Conservation (phyloP, 2,797 vertebrate genomes). For the Lacerta bilineata region DNA sequence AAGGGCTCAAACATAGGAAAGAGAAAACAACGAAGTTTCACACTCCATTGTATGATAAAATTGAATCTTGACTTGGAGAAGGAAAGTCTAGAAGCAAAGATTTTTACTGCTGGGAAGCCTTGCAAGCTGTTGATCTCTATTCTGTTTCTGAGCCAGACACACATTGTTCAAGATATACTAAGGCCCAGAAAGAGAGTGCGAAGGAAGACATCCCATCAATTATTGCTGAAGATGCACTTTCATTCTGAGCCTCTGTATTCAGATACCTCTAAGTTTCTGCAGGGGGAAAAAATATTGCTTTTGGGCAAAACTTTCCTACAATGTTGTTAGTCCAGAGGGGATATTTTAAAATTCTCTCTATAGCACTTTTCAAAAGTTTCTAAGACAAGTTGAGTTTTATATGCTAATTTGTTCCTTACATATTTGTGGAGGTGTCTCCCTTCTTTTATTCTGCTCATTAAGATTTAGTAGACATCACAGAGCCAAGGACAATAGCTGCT, state of each 20-base stretch:
- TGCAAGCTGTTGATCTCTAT: conserved; percentile 36
- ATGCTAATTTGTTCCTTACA: conserved; percentile 35
- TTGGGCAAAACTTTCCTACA: conserved; percentile 30
- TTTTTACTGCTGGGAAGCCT: neutral
- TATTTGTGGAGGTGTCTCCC: conserved; percentile 38
- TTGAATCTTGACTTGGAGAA: conserved; percentile 65
- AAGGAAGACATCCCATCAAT: conserved; percentile 1
- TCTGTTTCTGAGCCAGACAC: conserved; percentile 34
- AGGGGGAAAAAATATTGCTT: neutral
- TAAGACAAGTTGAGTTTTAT: conserved; percentile 9
- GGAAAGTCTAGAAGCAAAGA: conserved; percentile 15
- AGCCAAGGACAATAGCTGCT: conserved; percentile 34
- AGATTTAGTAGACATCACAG: conserved; percentile 35
- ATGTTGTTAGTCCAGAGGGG: neutral
- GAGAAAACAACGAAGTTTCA: conserved; percentile 61
- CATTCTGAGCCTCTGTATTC: conserved; percentile 31
- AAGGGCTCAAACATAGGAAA: conserved; percentile 32
- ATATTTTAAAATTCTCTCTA: conserved; percentile 48
- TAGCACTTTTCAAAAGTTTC: conserved; percentile 31
- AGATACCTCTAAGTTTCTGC: conserved; percentile 24
- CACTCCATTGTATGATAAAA: conserved; percentile 42
- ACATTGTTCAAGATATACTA: conserved; percentile 23
- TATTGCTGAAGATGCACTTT: conserved; percentile 46
- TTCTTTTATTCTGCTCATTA: conserved; percentile 44
- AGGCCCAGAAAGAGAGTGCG: neutral